Base-by-base conservation (phyloP, 2,888 invertebrate genomes). In the Drosophila pseudotakahashii region DNA sequence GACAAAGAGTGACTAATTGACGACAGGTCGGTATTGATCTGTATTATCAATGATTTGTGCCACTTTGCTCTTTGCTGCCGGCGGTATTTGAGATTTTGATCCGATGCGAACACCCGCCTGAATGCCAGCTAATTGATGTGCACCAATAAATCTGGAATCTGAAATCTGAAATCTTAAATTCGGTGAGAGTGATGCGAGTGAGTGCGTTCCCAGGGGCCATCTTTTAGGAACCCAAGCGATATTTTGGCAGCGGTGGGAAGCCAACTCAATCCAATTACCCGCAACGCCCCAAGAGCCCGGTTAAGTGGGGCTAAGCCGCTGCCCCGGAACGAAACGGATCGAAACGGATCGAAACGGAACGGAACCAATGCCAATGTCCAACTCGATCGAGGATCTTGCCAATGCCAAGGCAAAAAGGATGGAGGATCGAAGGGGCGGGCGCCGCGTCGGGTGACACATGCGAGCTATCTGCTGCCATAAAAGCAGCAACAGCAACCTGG, bases 1-100 rank as follows among this genome's bases (percentile, higher is more conserved):
- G 64, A 66, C 64, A 66, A 67, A 84, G 53, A 70, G 72, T 82
- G 82, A 82, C 85, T 88, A 82, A 82, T 82, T 81, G 82, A 73
- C 83, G 60, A 36, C 55, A 48, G 57, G 47, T 16, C 50, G 39
- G 70, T 69, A 83, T 78, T 79, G 82, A 82, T 71, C 82, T 73
- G 77, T 77, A 79, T 85, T 88, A 82, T 82, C 88, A 85, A 71
- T 71, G 79, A 85, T 82, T 87, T 80, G 81, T 86, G 76, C 66
- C 73, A 64, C 58, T 64, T 68, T 42, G 34, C 34, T 34, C 1
- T 11, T 11, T 39, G 63, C 62, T 26, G 64, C 23, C 45, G 44
- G 63, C 48, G 63, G 54, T 41, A 44, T 48, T 76, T 71, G 83
- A 79, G 79, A 76, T 66, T 34, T 11, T 48, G 59, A 41, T 70